A percentile compares a stretch with the other conserved stretches of the same genome.
These are phyloP conservation scores for Acridotheres tristis DNA, from an alignment of 2,797 vertebrate genomes.

Conservation along the genomic window DNA sequence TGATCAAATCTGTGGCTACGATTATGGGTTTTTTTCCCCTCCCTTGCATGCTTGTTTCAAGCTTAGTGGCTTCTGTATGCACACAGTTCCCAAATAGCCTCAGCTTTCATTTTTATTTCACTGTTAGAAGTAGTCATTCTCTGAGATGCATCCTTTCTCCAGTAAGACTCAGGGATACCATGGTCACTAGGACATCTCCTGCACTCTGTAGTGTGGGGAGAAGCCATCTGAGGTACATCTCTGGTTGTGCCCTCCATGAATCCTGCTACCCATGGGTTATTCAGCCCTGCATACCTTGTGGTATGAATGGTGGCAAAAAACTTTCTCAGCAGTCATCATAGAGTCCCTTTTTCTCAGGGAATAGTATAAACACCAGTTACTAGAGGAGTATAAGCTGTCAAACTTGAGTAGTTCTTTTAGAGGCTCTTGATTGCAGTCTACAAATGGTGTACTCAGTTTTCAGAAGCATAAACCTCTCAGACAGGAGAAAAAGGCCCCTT, in stretches of 20 bases:
- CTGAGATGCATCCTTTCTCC: background rate
- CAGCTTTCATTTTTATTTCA: background rate
- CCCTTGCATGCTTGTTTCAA: background rate
- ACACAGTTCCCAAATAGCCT: background rate
- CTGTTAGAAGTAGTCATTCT: background rate
- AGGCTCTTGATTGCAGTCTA: background rate
- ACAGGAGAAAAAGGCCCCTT: background rate
- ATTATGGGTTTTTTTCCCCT: rapidly evolving
- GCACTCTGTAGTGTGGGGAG: background rate
- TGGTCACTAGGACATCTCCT: background rate
- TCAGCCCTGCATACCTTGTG: background rate
- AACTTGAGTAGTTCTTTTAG: background rate
- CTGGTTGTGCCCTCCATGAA: rapidly evolving
- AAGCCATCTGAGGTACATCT: background rate
- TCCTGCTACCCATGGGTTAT: background rate
- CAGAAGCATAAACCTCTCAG: background rate
- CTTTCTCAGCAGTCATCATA: background rate
- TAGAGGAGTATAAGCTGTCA: background rate
- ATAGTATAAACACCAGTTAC: background rate
- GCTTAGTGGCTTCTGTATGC: background rate
- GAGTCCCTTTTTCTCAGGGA: background rate
- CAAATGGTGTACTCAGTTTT: background rate
- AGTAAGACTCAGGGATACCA: background rate
- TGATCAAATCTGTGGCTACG: background rate
- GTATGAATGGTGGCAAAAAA: background rate